Evolutionary conservation across 2,113 vertebrate genomes (phyloP).

Genomic region (Diphyllodes magnificus): DNA sequence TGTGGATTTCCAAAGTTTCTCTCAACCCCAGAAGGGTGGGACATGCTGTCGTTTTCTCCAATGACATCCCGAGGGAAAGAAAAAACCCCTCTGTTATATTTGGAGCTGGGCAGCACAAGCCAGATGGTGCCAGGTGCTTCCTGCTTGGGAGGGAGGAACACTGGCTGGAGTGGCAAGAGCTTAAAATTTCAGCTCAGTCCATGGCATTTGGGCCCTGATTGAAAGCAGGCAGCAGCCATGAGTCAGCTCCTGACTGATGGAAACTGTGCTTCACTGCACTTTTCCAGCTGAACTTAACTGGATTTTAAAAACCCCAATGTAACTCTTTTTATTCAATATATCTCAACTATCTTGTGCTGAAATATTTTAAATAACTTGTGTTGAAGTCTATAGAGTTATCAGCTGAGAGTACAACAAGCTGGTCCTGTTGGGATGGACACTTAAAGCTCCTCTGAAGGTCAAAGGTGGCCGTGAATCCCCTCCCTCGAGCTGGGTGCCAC

Average conservation of each 20-base stretch:
- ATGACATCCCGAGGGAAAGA: neutral
- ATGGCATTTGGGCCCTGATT: neutral
- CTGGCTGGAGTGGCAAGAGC: rapidly evolving
- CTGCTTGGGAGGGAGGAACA: neutral
- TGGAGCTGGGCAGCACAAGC: neutral
- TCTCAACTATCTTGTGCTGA: rapidly evolving
- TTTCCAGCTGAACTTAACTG: neutral
- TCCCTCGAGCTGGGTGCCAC: neutral
- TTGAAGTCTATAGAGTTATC: rapidly evolving
- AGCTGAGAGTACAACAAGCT: rapidly evolving
- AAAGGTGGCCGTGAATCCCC: neutral
- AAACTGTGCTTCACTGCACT: neutral
- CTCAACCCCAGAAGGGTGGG: neutral
- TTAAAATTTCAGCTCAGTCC: neutral
- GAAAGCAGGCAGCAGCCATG: neutral
- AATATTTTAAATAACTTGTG: neutral
- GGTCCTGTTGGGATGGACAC: neutral
- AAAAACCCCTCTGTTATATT: rapidly evolving
- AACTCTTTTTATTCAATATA: neutral
- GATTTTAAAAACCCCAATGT: neutral
- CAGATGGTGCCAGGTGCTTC: neutral
- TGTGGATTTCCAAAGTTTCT: neutral
- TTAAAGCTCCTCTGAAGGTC: neutral
- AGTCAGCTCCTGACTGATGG: neutral
- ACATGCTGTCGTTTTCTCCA: neutral